These are phyloP conservation scores for Agapetus fuscipes DNA, from an alignment of 2,888 invertebrate species.

Conservation along the genomic window DNA sequence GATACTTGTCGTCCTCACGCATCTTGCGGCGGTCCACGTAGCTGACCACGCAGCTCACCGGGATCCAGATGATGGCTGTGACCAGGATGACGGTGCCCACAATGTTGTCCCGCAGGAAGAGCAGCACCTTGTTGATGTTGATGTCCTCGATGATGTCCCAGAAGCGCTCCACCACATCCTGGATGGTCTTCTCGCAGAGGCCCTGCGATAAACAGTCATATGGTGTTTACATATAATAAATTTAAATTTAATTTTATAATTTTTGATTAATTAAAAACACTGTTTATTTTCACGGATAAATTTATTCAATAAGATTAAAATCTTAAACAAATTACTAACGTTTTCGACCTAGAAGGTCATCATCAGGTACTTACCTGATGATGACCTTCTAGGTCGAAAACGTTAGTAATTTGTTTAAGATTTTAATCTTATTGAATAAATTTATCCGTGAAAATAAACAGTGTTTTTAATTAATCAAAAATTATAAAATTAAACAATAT, in stretches of 20 bases:
- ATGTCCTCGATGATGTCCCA: conserved; percentile 98
- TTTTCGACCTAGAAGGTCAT: too few species aligned
- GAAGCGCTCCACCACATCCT: conserved; percentile 91
- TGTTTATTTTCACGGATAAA: too few species aligned
- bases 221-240: conserved; percentile 6
- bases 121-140: conserved; percentile 83
- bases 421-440: too few species aligned
- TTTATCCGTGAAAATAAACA: too few species aligned
- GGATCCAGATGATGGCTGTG: conserved; percentile 91
- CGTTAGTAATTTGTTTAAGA: too few species aligned
- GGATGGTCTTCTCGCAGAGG: conserved; percentile 86
- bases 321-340: too few species aligned
- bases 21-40: conserved; percentile 73
- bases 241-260: conserved; percentile 5
- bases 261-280: too few species aligned
- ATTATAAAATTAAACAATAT: too few species aligned
- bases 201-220: conserved; percentile 57
- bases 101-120: conserved; percentile 85
- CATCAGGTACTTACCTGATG: too few species aligned
- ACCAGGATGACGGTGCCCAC: conserved; percentile 87
- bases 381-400: too few species aligned
- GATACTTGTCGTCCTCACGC: conserved; percentile 58
- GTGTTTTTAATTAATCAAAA: too few species aligned
- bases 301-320: too few species aligned
- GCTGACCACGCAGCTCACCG: conserved; percentile 79